A percentile compares a stretch with the other conserved stretches of the same genome.
These are phyloP conservation scores for Alca torda DNA, from an alignment of 2,797 vertebrate species.

Conservation along the genomic window DNA sequence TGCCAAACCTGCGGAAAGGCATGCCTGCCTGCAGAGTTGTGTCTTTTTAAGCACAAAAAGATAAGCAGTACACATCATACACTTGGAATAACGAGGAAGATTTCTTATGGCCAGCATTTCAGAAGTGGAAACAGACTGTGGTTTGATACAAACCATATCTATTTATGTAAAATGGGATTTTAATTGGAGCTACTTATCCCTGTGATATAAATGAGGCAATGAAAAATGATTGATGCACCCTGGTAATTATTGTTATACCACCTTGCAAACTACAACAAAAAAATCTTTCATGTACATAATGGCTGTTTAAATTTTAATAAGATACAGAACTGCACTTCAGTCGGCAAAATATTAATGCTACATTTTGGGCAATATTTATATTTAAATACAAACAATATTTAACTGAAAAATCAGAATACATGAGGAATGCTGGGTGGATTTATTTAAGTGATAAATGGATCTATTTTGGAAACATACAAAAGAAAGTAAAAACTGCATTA, in stretches of 20 bases:
- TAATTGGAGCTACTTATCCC: conserved; percentile 65
- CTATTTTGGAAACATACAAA: not conserved
- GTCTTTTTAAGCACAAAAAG: conserved; percentile 43
- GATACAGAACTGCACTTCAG: conserved; percentile 26
- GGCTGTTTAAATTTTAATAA: conserved; percentile 65
- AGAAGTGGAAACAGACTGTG: conserved; percentile 36
- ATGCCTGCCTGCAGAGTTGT: conserved; percentile 31
- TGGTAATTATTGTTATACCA: conserved; percentile 64
- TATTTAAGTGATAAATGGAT: conserved; percentile 29
- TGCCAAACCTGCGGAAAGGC: conserved; percentile 49
- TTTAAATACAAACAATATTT: conserved; percentile 49
- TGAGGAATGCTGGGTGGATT: not conserved
- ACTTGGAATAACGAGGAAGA: conserved; percentile 51
- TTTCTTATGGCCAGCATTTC: conserved; percentile 51
- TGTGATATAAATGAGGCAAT: conserved; percentile 42
- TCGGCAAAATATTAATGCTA: conserved; percentile 50
- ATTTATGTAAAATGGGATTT: conserved; percentile 59
- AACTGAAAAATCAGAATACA: conserved; percentile 19
- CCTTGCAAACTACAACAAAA: conserved; percentile 57
- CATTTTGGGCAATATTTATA: conserved; percentile 38
- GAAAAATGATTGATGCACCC: conserved; percentile 64
- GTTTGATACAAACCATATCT: conserved; percentile 59
- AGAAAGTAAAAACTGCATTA: not conserved
- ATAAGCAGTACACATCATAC: conserved; percentile 20
- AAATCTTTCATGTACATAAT: conserved; percentile 51